Percentiles rank a stretch among this genome's conserved stretches.
phyloP scores from a whole-genome alignment of 1,140 invertebrate genomes.

The Telenomus remus region DNA sequence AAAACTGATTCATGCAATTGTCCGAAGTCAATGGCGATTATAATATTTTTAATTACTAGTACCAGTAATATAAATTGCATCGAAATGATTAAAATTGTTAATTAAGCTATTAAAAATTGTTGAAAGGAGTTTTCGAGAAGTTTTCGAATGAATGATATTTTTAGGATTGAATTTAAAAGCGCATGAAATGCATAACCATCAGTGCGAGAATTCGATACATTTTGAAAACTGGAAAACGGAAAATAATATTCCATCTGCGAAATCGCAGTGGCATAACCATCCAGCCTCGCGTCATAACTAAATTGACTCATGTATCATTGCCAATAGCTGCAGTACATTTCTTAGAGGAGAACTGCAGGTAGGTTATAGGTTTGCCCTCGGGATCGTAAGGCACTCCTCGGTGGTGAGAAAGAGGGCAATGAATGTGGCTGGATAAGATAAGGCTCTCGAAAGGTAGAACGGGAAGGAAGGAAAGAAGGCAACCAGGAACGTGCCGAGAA shows the following conservation, averaged over 20 bases:
- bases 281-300: constrained; percentile 27
- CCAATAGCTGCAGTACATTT: constrained; percentile 19
- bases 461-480: constrained; percentile 60
- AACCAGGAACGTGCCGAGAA: constrained; percentile 68
- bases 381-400: constrained; percentile 16
- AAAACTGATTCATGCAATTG: neutral
- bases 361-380: constrained; percentile 2
- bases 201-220: no score
- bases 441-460: constrained; percentile 39
- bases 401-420: neutral
- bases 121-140: no score
- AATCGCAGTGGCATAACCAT: constrained; percentile 31
- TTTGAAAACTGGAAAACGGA: neutral
- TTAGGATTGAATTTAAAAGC: no score
- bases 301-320: constrained; percentile 38
- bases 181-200: no score
- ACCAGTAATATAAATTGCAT: no score
- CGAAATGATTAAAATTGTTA: no score
- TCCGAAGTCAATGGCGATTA: no score
- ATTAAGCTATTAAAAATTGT: no score
- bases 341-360: constrained; percentile 33
- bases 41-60: no score
- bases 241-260: constrained; percentile 11
- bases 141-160: no score
- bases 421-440: constrained; percentile 33